Evolutionary conservation across 2,888 invertebrate genomes (phyloP).

Genomic region (Oxystoma pomonae): DNA sequence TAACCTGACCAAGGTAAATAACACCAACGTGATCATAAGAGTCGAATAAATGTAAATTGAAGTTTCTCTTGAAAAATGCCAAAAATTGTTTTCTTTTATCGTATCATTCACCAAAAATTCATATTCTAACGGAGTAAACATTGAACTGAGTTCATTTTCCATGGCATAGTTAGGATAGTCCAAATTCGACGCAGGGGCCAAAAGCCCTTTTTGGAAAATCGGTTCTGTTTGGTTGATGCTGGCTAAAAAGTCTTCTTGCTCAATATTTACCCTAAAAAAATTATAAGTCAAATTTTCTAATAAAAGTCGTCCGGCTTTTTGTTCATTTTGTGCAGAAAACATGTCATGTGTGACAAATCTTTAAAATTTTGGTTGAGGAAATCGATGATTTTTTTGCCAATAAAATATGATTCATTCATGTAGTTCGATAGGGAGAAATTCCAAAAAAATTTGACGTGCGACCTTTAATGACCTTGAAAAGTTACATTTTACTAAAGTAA

Average conservation of each 20-base stretch:
- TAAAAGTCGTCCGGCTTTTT: no score
- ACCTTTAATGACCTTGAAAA: no score
- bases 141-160: not conserved
- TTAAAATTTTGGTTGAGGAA: no score
- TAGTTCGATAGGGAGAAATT: no score
- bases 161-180: not conserved
- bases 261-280: conserved; percentile 38
- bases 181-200: not conserved
- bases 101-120: not conserved
- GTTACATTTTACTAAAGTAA: no score
- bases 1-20: conserved; percentile 45
- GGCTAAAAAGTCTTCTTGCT: conserved; percentile 31
- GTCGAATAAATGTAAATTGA: conserved; percentile 44
- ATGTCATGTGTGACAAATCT: no score
- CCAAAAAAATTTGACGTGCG: no score
- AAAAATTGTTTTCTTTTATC: conserved; percentile 27
- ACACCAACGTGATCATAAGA: conserved; percentile 46
- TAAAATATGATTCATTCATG: no score
- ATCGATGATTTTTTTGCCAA: no score
- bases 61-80: conserved; percentile 41
- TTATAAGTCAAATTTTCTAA: no score
- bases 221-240: not conserved
- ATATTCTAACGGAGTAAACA: not conserved
- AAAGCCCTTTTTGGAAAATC: not conserved
- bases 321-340: no score